Conservation (phyloP, 92 coral and sea anemone species). For the Muricea muricata region DNA sequence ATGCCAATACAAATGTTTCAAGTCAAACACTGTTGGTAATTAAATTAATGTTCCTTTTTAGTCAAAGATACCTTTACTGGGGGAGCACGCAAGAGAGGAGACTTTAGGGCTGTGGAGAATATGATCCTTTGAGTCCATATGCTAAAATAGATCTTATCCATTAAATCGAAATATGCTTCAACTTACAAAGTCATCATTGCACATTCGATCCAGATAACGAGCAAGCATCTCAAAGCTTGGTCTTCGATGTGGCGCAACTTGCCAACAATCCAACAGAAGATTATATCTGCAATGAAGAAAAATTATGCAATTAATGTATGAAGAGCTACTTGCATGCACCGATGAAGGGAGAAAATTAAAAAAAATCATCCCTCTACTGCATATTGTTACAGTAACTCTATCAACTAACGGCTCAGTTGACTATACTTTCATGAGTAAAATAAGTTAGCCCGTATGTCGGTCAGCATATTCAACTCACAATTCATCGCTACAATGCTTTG, state of each 20-base stretch:
- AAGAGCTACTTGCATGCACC: background rate
- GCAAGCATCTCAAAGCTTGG: slow-evolving; percentile 88
- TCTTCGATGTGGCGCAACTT: slow-evolving; percentile 89
- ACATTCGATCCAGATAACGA: slow-evolving; percentile 84
- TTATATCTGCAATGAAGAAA: slow-evolving; percentile 62
- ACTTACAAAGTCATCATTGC: slow-evolving; percentile 88
- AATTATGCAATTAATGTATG: background rate
- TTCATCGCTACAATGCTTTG: slow-evolving; percentile 96
- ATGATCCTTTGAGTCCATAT: too few species aligned
- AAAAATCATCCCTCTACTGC: background rate
- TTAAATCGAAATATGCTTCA: too few species aligned
- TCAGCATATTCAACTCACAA: slow-evolving; percentile 69
- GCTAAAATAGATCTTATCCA: too few species aligned
- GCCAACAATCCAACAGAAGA: slow-evolving; percentile 96
- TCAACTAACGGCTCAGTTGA: too few species aligned
- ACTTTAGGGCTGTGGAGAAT: too few species aligned
- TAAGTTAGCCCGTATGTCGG: background rate
- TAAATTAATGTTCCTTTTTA: too few species aligned
- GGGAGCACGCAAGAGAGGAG: too few species aligned
- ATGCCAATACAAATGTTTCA: too few species aligned
- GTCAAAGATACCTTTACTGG: too few species aligned
- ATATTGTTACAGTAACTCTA: too few species aligned
- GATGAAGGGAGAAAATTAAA: background rate
- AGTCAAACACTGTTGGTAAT: too few species aligned
- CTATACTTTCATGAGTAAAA: background rate